These are phyloP conservation scores for Drusus annulatus DNA, from an alignment of 1,140 invertebrate genomes.

Conservation along the genomic window DNA sequence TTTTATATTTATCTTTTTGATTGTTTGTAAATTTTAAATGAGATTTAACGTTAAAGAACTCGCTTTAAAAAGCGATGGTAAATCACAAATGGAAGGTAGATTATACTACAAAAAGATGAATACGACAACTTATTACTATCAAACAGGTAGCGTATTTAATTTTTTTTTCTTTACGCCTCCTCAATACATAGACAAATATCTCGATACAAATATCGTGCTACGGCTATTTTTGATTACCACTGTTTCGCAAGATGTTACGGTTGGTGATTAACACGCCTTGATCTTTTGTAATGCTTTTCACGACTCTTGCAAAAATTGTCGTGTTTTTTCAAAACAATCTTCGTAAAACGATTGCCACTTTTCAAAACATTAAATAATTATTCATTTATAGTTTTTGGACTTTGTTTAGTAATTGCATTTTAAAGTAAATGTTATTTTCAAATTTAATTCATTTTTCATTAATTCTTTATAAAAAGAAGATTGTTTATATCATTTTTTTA, in stretches of 20 bases:
- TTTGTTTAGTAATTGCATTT: too few relatives aligned
- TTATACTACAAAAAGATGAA: conserved; percentile 77
- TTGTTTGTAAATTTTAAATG: conserved; percentile 66
- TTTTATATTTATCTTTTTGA: conserved; percentile 4
- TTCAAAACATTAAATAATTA: too few relatives aligned
- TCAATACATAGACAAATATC: neutral
- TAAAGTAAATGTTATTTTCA: too few relatives aligned
- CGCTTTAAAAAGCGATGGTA: conserved; percentile 72
- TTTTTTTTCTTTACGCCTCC: neutral
- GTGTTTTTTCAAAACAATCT: too few relatives aligned
- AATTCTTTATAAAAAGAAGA: too few relatives aligned
- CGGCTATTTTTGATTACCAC: conserved; percentile 16
- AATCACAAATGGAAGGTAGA: conserved; percentile 76
- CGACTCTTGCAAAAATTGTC: too few relatives aligned
- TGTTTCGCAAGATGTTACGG: conserved; percentile 29
- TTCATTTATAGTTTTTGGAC: too few relatives aligned
- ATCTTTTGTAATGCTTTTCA: too few relatives aligned
- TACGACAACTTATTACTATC: conserved; percentile 71
- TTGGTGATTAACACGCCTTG: neutral
- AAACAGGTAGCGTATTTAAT: conserved; percentile 61
- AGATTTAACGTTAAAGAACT: conserved; percentile 79
- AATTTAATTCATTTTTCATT: too few relatives aligned
- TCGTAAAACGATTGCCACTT: too few relatives aligned
- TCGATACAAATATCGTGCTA: conserved; percentile 11
- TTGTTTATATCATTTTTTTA: too few relatives aligned